Conservation (phyloP, 2,888 invertebrate genomes). For the Melipona bicolor region DNA sequence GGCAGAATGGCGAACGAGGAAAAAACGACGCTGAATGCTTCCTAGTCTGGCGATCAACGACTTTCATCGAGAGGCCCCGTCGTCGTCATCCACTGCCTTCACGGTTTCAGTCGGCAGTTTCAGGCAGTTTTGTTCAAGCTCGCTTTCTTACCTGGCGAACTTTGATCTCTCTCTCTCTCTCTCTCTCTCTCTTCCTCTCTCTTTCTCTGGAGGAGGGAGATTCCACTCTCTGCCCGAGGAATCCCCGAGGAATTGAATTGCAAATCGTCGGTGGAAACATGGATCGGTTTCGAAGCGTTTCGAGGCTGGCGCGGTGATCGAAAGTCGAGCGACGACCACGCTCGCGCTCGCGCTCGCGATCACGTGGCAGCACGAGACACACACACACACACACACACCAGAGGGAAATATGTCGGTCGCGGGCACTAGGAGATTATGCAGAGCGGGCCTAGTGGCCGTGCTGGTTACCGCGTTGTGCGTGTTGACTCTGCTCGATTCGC, state of each 20-base stretch:
- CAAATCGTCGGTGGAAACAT: constrained; percentile 42
- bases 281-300: constrained; percentile 31
- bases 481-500: constrained; percentile 80
- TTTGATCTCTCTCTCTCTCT: constrained; percentile 1
- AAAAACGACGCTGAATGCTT: neutral
- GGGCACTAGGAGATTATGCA: constrained; percentile 79
- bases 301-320: constrained; percentile 37
- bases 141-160: neutral
- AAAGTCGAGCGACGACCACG: constrained; percentile 25
- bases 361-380: neutral
- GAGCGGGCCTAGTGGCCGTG: constrained; percentile 79
- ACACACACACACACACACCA: too few species aligned
- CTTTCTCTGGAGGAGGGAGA: neutral
- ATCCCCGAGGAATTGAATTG: constrained; percentile 46
- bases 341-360: neutral
- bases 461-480: constrained; percentile 80
- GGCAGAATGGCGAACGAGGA: neutral
- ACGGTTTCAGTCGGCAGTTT: neutral
- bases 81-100: neutral
- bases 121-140: too few species aligned
- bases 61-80: neutral
- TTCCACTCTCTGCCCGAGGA: constrained; percentile 16
- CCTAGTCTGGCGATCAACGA: neutral
- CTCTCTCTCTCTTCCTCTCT: neutral
- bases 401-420: constrained; percentile 61